Evolutionary conservation across 2,888 invertebrate species (phyloP), one percentile per base, ranked within the genome.

Genomic region (Sycophila texana): DNA sequence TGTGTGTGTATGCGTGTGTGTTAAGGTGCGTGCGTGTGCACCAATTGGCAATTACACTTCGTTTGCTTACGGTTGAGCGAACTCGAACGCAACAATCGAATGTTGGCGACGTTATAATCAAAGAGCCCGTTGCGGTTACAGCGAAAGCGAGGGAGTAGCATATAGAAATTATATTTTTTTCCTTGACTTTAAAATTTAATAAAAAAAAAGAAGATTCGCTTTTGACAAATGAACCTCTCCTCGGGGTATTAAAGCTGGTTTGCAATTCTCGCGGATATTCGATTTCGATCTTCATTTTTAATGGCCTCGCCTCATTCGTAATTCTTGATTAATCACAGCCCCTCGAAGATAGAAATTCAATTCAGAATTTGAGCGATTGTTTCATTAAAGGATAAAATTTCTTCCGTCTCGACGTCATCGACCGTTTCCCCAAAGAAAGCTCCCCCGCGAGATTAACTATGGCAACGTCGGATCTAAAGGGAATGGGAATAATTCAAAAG

Each of bases 161-260:
- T 26, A 3, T 26, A 3, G 26, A 26, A 26, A 26, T 26, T 26
- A 26, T 26, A 2, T 26, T 26, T 26, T 26, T 4, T 39, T 39
- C 39, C 5, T 39, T 7, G 4, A 39, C 39, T 70, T 61, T 18
- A 70, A 68, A 76, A 55, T 70, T 76, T 55, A 76, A 70, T 70
- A 55, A 70, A 75, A 76, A 61, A 39, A 70, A 7, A 5, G 16
- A 53, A 20, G 22, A 61, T 68, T 75, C 61, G 58, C 14, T 2
- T n/a, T 14, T 74, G 60, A 74, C 68, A 68, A 76, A 70, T 76
- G 68, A 18, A 70, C 39, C 20, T 63, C n/a, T 13, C n/a, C 55
- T 51, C 12, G 12, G 20, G 26, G 26, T n/a, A 63, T 20, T 47
- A 47, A 26, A 76, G 63, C 10, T 39, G 39, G 20, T 51, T 63